These are phyloP conservation scores for Apamea epomidion DNA, from an alignment of 2,888 invertebrate genomes.

Conservation along the genomic window DNA sequence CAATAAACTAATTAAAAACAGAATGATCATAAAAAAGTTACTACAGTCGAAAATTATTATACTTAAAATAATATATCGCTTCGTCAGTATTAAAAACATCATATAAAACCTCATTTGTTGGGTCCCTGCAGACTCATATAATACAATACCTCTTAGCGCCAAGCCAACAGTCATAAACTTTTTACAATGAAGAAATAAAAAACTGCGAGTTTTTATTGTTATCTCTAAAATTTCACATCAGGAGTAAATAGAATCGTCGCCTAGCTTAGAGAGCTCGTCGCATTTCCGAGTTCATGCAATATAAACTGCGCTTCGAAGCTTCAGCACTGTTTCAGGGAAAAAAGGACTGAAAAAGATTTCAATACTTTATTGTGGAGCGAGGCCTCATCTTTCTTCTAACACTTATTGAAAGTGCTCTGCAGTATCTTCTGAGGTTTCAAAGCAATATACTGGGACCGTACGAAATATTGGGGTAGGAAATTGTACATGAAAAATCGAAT, in stretches of 20 bases:
- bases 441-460: slow-evolving; percentile 1
- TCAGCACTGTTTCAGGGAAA: slow-evolving; percentile 24
- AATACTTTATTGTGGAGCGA: slow-evolving; percentile 35
- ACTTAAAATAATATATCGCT: slow-evolving; percentile 46
- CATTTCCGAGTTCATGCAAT: slow-evolving; percentile 62
- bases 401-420: slow-evolving; percentile 43
- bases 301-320: slow-evolving; percentile 46
- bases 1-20: neutral
- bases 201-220: slow-evolving; percentile 54
- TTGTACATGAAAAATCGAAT: neutral
- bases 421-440: slow-evolving; percentile 16
- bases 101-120: slow-evolving; percentile 61
- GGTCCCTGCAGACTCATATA: slow-evolving; percentile 44
- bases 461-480: neutral
- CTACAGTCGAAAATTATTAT: slow-evolving; percentile 12
- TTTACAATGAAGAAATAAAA: slow-evolving; percentile 65
- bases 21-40: slow-evolving; percentile 15
- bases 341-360: slow-evolving; percentile 19
- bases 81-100: slow-evolving; percentile 44
- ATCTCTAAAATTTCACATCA: slow-evolving; percentile 58
- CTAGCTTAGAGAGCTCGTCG: slow-evolving; percentile 34
- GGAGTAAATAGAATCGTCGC: slow-evolving; percentile 56
- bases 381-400: slow-evolving; percentile 42
- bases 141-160: slow-evolving; percentile 53
- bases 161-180: slow-evolving; percentile 55